A percentile compares a stretch with the other conserved stretches of the same genome.
phyloP scores from a whole-genome alignment of 2,113 vertebrate species.

The Regulus satrapa region DNA sequence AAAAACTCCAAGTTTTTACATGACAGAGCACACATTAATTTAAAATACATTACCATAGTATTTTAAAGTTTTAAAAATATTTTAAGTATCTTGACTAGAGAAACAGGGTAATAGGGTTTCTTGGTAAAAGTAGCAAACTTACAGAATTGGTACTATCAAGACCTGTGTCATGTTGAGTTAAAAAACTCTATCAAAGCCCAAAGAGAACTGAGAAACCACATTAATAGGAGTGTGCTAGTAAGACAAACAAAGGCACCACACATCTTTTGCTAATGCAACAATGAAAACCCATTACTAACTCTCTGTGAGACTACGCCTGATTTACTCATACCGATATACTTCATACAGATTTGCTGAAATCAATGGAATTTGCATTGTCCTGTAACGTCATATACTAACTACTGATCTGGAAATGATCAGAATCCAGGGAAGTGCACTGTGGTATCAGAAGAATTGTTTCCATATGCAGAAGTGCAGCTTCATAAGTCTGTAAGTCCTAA shows the following conservation, averaged over 20 bases:
- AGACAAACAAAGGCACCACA: background rate
- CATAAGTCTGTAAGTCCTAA: background rate
- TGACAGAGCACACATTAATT: background rate
- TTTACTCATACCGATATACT: background rate
- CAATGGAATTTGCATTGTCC: background rate
- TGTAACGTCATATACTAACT: background rate
- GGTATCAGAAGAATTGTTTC: background rate
- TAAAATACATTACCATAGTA: too few species aligned
- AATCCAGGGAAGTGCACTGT: background rate
- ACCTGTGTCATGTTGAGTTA: background rate
- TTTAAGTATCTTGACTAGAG: background rate
- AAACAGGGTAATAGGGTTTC: background rate
- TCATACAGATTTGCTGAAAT: background rate
- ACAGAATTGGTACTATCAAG: background rate
- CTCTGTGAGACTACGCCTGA: background rate
- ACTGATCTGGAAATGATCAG: background rate
- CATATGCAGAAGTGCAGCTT: background rate
- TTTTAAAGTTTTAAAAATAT: background rate
- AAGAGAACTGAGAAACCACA: background rate
- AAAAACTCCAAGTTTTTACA: background rate
- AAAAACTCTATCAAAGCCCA: background rate
- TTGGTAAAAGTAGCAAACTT: background rate
- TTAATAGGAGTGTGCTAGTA: background rate
- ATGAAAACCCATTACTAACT: background rate
- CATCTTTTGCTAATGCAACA: background rate